phyloP scores from a whole-genome alignment of 2,888 invertebrate genomes.

The Catotricha subobsoleta region DNA sequence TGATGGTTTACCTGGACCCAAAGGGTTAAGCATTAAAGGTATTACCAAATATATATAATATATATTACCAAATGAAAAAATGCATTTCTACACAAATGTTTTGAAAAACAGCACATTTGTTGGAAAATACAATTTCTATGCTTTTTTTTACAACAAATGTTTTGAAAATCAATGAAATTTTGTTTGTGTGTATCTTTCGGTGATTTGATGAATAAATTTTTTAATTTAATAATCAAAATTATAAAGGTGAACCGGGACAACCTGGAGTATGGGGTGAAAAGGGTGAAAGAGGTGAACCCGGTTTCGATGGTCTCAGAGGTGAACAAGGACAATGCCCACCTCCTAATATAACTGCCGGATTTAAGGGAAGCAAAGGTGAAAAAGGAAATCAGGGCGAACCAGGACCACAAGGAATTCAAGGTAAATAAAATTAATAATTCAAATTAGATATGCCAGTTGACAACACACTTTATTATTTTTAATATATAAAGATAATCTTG shows the following conservation, averaged over 20 bases:
- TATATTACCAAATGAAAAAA: no score
- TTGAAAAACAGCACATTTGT: no score
- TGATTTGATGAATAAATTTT: background rate
- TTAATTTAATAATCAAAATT: background rate
- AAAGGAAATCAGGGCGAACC: slow-evolving; percentile 44
- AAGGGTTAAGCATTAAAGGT: background rate
- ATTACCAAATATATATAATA: no score
- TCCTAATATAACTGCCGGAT: slow-evolving; percentile 26
- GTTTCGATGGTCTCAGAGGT: slow-evolving; percentile 48
- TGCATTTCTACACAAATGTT: no score
- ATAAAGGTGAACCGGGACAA: slow-evolving; percentile 35
- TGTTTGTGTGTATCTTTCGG: background rate
- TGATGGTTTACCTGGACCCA: no score
- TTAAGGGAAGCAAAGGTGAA: slow-evolving; percentile 44
- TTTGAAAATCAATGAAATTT: no score
- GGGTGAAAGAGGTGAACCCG: slow-evolving; percentile 50
- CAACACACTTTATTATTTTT: background rate
- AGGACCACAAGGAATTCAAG: slow-evolving; percentile 39
- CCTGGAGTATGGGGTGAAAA: slow-evolving; percentile 54
- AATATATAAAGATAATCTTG: background rate
- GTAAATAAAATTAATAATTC: slow-evolving; percentile 30
- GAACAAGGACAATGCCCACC: slow-evolving; percentile 49
- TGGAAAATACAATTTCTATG: background rate
- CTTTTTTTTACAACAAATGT: background rate
- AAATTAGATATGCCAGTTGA: slow-evolving; percentile 30